Base-by-base conservation (phyloP, 2,888 invertebrate species). In the Tolmerus cingulatus region DNA sequence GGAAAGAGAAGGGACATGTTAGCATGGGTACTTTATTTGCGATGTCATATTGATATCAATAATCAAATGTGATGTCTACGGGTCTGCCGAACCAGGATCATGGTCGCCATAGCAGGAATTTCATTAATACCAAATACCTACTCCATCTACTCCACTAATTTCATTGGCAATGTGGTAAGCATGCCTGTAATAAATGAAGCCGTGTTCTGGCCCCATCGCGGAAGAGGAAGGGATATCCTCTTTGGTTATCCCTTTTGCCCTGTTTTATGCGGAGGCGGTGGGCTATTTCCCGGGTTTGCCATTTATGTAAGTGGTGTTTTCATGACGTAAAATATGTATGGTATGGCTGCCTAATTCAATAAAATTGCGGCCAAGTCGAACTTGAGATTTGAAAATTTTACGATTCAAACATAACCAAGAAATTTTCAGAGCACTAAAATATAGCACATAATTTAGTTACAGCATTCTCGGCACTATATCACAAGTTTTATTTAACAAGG, bases 141-240 rank as follows among this genome's bases (percentile, higher is more conserved):
- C 30, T 82, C 51, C 30, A 57, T 76, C 76, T 40, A 40, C 40
- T 76, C 76, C 76, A 66, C 30, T 51, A 55, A 55, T 81, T 51
- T 81, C 51, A 81, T 81, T 81, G 81, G 81, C 82, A 37, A n/a
- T 82, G 82, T 34, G 57, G 82, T 57, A n/a, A 82, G 82, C 82
- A 82, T 82, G 82, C 57, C 82, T 16, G 30, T 55, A 57, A 82
- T 55, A 55, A 82, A 82, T 57, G 34, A 82, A 19, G 30, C n/a
- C n/a, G 30, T 81, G 51, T 55, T 43, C 27, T n/a, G 27, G 14
- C 16, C 76, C n/a, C n/a, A 7, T 34, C 76, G 30, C 3, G 12
- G 40, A 14, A 2, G 30, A 1, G 7, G 34, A 9, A 27, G 37
- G 34, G 30, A 5, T 2, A 2, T 30, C 76, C 37, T 12, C 30